Percentiles rank a stretch among this genome's conserved stretches.
Evolutionary conservation across 1,140 invertebrate genomes (phyloP).

Genomic region (Thaumatotibia leucotreta): DNA sequence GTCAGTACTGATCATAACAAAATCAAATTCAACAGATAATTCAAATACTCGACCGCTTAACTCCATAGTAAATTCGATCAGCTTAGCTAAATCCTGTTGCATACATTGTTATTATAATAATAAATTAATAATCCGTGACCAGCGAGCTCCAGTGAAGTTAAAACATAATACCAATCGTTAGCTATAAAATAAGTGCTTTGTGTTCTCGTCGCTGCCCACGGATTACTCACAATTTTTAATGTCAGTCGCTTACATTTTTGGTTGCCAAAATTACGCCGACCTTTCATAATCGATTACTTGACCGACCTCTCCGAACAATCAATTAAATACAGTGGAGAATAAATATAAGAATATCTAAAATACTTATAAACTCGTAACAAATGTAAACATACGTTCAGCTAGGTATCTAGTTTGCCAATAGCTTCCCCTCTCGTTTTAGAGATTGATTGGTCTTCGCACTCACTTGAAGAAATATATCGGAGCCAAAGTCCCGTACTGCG

Average conservation of each 20-base stretch:
- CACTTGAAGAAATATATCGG: slow-evolving; percentile 62
- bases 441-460: slow-evolving; percentile 48
- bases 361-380: slow-evolving; percentile 77
- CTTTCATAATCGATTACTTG: slow-evolving; percentile 26
- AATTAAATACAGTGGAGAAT: slow-evolving; percentile 69
- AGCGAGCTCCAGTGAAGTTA: slow-evolving; percentile 34
- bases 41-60: slow-evolving; percentile 67
- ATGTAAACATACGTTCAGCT: slow-evolving; percentile 74
- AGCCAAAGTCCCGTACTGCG: slow-evolving; percentile 52
- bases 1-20: slow-evolving; percentile 49
- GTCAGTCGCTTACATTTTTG: slow-evolving; percentile 52
- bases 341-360: slow-evolving; percentile 79
- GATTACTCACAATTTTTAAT: slow-evolving; percentile 44
- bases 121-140: slow-evolving; percentile 45
- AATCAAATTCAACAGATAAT: slow-evolving; percentile 56
- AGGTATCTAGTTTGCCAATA: slow-evolving; percentile 48
- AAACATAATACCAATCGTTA: slow-evolving; percentile 26
- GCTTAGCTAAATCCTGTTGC: slow-evolving; percentile 55
- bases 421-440: slow-evolving; percentile 38
- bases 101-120: slow-evolving; percentile 31
- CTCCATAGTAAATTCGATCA: slow-evolving; percentile 75
- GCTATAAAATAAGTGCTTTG: slow-evolving; percentile 34
- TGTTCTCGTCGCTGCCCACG: slow-evolving; percentile 45
- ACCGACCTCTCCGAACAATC: slow-evolving; percentile 44
- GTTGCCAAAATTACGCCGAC: slow-evolving; percentile 22